Percentiles rank a stretch among this genome's conserved stretches.
These are phyloP conservation scores for Manis pentadactyla DNA, from an alignment of 2,797 vertebrate genomes.

Conservation along the genomic window DNA sequence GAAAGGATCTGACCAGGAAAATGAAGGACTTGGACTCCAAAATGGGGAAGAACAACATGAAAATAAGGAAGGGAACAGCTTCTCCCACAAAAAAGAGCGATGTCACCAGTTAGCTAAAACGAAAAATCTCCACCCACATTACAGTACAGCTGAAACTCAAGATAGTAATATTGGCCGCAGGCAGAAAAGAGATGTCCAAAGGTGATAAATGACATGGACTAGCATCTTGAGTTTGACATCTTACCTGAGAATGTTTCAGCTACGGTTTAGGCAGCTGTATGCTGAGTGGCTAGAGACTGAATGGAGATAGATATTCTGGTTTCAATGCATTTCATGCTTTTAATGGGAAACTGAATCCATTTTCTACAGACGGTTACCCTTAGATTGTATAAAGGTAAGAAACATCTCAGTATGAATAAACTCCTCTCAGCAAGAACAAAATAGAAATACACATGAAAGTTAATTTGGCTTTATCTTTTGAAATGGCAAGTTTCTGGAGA, in stretches of 20 bases:
- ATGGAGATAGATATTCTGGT: conserved; percentile 17
- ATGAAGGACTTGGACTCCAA: neutral
- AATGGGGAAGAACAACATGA: neutral
- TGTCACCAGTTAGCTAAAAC: neutral
- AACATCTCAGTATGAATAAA: conserved; percentile 65
- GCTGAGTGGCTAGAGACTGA: neutral
- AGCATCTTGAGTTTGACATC: conserved; percentile 12
- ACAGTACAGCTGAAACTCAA: neutral
- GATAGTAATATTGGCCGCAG: neutral
- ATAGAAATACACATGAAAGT: conserved; percentile 51
- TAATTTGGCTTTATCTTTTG: conserved; percentile 72
- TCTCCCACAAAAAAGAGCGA: neutral
- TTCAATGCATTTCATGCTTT: conserved; percentile 55
- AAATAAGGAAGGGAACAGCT: neutral
- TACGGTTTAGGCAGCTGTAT: conserved; percentile 1
- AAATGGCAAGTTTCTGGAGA: conserved; percentile 64
- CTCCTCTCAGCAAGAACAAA: conserved; percentile 71
- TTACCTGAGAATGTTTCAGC: neutral
- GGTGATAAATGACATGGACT: neutral
- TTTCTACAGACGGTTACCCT: conserved; percentile 59
- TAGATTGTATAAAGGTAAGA: conserved; percentile 59
- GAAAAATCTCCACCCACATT: neutral
- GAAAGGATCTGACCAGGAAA: neutral
- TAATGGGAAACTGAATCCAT: conserved; percentile 68
- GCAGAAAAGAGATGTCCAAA: conserved; percentile 26